A percentile compares a stretch with the other conserved stretches of the same genome.
Conservation (phyloP, 2,113 vertebrate genomes). For the Mobula birostris region DNA sequence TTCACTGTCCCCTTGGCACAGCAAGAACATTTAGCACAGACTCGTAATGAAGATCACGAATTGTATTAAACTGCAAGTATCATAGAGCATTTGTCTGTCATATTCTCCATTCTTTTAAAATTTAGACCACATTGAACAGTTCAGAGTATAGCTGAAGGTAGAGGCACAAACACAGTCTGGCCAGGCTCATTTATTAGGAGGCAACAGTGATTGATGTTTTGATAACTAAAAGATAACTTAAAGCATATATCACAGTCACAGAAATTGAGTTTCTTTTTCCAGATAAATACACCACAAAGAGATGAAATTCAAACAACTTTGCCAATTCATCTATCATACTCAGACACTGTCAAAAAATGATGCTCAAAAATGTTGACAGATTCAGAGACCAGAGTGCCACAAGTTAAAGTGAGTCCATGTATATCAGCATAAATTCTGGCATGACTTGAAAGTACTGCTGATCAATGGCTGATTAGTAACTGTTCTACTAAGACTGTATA, state of each 20-base stretch:
- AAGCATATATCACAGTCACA: not conserved
- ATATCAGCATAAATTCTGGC: not conserved
- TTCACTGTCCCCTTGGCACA: not conserved
- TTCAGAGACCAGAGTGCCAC: not conserved
- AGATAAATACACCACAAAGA: not conserved
- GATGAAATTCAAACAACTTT: not conserved
- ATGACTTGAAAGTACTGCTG: not conserved
- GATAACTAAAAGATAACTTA: not conserved
- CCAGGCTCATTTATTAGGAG: not conserved
- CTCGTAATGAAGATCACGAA: not conserved
- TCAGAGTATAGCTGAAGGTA: not conserved
- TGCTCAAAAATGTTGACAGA: constrained; percentile 14
- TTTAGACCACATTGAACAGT: not conserved
- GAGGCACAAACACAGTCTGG: not conserved
- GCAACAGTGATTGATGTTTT: not conserved
- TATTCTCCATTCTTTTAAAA: not conserved
- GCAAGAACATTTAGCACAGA: not conserved
- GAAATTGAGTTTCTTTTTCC: not conserved
- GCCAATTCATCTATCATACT: not conserved
- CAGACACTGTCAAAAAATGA: not conserved
- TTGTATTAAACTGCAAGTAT: not conserved
- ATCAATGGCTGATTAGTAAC: not conserved
- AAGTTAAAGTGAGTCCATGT: not conserved
- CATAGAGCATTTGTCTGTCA: not conserved
- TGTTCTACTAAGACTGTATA: not conserved